These are phyloP conservation scores for Chymomyza fuscimana DNA, from an alignment of 2,888 invertebrate species.

Conservation along the genomic window DNA sequence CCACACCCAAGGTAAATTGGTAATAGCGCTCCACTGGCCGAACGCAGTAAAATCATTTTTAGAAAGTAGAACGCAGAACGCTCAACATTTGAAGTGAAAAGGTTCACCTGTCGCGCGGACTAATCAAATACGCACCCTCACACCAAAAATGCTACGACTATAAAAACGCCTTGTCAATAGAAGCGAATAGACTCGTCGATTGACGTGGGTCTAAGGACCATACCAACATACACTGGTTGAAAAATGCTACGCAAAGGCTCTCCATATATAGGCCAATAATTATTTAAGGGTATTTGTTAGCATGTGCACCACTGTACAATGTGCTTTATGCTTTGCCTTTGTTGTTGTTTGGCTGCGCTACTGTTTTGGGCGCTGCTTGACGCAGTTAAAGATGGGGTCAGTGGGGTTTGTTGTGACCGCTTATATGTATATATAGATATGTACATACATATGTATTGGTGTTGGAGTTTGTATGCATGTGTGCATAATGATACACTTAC, in stretches of 20 bases:
- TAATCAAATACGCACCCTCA: slow-evolving; percentile 20
- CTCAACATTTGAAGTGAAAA: slow-evolving; percentile 47
- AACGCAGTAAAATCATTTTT: slow-evolving; percentile 42
- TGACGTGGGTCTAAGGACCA: neutral
- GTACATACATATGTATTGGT: slow-evolving; percentile 9
- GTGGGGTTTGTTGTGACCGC: slow-evolving; percentile 35
- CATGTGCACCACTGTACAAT: neutral
- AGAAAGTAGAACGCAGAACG: slow-evolving; percentile 19
- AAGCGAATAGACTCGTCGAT: neutral
- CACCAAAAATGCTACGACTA: slow-evolving; percentile 29
- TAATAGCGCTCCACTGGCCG: slow-evolving; percentile 31
- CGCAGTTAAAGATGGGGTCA: slow-evolving; percentile 42
- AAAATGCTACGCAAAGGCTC: neutral
- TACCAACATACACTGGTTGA: slow-evolving; percentile 34
- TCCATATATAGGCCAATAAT: neutral
- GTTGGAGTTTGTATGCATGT: slow-evolving; percentile 18
- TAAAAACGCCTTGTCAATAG: slow-evolving; percentile 29
- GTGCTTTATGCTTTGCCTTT: neutral
- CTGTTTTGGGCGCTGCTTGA: neutral
- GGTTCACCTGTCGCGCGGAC: slow-evolving; percentile 39
- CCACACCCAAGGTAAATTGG: slow-evolving; percentile 16
- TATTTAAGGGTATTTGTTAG: neutral
- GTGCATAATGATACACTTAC: slow-evolving; percentile 36
- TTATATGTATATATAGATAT: neutral
- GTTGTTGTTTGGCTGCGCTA: neutral